These are phyloP conservation scores for Gobius niger DNA, from an alignment of 2,113 vertebrate genomes.

Conservation along the genomic window DNA sequence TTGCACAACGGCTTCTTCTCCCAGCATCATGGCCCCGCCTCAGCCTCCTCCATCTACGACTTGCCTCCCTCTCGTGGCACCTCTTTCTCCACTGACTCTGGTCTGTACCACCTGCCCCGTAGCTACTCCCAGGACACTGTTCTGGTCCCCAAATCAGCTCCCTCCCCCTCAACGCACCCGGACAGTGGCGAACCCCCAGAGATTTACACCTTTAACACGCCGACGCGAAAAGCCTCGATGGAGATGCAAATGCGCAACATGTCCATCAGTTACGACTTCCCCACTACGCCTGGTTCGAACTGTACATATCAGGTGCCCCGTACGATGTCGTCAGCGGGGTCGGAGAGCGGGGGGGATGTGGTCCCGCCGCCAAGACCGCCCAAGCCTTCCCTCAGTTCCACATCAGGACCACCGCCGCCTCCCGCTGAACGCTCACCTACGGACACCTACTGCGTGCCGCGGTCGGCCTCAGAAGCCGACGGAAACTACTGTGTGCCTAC, in stretches of 20 bases:
- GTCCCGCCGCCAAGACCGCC: conserved; percentile 93
- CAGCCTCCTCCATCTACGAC: conserved; percentile 84
- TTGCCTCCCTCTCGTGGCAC: conserved; percentile 83
- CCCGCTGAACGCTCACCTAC: conserved; percentile 88
- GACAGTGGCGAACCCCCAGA: conserved; percentile 80
- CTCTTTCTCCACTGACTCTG: conserved; percentile 79
- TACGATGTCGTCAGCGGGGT: conserved; percentile 66
- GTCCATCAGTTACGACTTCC: conserved; percentile 94
- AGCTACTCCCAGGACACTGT: conserved; percentile 93
- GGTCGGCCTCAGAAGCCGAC: conserved; percentile 87
- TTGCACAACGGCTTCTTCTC: conserved; percentile 90
- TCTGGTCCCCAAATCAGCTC: conserved; percentile 82
- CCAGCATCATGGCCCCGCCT: conserved; percentile 77
- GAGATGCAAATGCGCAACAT: conserved; percentile 88
- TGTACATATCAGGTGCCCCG: conserved; percentile 91
- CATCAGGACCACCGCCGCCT: conserved; percentile 65
- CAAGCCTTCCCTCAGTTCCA: conserved; percentile 81
- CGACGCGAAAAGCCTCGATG: conserved; percentile 78
- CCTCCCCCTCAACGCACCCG: conserved; percentile 75
- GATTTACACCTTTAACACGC: conserved; percentile 86
- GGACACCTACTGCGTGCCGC: conserved; percentile 80
- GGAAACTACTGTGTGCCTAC: conserved; percentile 87
- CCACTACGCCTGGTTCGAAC: conserved; percentile 88
- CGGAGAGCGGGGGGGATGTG: conserved; percentile 78
- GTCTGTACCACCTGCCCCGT: conserved; percentile 89